A percentile compares a stretch with the other conserved stretches of the same genome.
Conservation (phyloP, 2,797 vertebrate species). For the Amblyopsis hoosieri region DNA sequence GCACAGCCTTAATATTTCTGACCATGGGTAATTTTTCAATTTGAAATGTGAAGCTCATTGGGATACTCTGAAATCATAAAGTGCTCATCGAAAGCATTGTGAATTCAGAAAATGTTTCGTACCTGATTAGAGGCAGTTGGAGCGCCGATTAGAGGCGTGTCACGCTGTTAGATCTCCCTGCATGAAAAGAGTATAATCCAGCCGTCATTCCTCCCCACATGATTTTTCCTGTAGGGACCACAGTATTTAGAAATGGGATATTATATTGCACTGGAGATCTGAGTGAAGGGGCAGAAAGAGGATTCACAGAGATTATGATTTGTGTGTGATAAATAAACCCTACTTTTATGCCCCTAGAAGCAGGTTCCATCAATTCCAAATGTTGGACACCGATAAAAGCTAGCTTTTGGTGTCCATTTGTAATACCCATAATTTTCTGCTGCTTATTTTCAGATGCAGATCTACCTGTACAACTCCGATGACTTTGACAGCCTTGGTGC, state of each 20-base stretch:
- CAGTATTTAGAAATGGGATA: constrained; percentile 51
- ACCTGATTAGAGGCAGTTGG: constrained; percentile 61
- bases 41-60: constrained; percentile 28
- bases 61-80: constrained; percentile 18
- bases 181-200: constrained; percentile 28
- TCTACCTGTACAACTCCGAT: constrained; percentile 98
- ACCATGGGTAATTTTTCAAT: constrained; percentile 36
- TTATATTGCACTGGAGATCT: constrained; percentile 60
- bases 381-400: constrained; percentile 60
- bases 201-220: constrained; percentile 28
- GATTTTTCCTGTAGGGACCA: constrained; percentile 48
- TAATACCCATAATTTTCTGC: constrained; percentile 65
- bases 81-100: constrained; percentile 32
- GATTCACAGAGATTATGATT: constrained; percentile 75
- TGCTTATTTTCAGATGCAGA: constrained; percentile 90
- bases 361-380: constrained; percentile 69
- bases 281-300: constrained; percentile 71
- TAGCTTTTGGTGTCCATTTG: constrained; percentile 65
- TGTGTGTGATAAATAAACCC: constrained; percentile 70
- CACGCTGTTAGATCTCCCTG: constrained; percentile 61
- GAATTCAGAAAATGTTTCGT: constrained; percentile 44
- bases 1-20: constrained; percentile 24
- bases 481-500: constrained; percentile 96
- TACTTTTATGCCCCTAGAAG: constrained; percentile 70
- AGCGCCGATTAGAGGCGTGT: constrained; percentile 59